Percentiles rank a stretch among this genome's conserved stretches.
phyloP scores from a whole-genome alignment of 1,140 invertebrate genomes.

The Brevipalpus yothersi region DNA sequence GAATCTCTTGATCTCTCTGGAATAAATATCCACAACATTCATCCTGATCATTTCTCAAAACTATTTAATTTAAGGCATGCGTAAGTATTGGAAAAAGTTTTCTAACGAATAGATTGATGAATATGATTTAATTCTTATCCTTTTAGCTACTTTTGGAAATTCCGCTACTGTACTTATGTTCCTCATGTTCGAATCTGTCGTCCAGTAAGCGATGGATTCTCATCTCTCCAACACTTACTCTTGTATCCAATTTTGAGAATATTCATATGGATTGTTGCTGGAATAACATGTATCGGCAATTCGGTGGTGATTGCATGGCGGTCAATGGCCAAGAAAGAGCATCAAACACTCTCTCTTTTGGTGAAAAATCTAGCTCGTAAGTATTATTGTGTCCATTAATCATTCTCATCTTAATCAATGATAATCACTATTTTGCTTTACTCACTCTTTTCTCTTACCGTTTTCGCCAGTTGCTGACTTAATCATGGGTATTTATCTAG shows the following conservation, averaged over 20 bases:
- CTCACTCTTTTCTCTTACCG: neutral
- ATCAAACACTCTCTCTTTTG: constrained; percentile 24
- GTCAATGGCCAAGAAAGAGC: constrained; percentile 25
- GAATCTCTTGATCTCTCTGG: neutral
- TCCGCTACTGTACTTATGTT: constrained; percentile 39
- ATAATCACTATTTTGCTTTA: neutral
- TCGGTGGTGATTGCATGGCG: constrained; percentile 37
- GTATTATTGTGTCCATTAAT: neutral
- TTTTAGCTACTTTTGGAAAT: constrained; percentile 37
- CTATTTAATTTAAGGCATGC: neutral
- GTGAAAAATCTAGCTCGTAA: constrained; percentile 38
- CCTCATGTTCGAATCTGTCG: constrained; percentile 32
- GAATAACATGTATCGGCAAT: constrained; percentile 37
- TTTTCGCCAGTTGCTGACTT: constrained; percentile 34
- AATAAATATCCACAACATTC: neutral
- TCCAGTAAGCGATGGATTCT: constrained; percentile 34
- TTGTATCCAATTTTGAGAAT: constrained; percentile 31
- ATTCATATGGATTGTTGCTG: constrained; percentile 42
- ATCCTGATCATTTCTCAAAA: neutral
- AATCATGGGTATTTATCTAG: constrained; percentile 48
- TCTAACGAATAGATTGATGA: constrained; percentile 1
- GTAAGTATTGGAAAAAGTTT: neutral
- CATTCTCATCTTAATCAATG: neutral
- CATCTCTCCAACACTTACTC: constrained; percentile 30
- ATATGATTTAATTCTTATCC: neutral